Percentiles rank a stretch among this genome's conserved stretches.
Conservation (phyloP, 1,140 invertebrate genomes). For the Procambarus virginalis region DNA sequence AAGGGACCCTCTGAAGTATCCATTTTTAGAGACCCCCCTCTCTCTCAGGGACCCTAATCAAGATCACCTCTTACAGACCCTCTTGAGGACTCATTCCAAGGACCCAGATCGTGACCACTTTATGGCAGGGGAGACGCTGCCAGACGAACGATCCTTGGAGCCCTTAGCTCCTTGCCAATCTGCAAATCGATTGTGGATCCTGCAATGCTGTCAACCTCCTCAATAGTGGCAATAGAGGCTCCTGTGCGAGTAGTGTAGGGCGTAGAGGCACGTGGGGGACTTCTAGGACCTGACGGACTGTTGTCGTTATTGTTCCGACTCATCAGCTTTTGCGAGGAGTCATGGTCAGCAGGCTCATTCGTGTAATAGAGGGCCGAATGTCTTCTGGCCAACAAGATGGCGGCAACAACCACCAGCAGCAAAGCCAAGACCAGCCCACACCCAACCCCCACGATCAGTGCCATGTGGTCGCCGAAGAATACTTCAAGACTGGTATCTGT, state of each 20-base stretch:
- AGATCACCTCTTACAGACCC: no score
- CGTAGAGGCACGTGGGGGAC: slow-evolving; percentile 13
- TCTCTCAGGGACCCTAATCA: no score
- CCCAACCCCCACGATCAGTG: slow-evolving; percentile 64
- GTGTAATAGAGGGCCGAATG: slow-evolving; percentile 84
- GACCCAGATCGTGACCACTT: neutral
- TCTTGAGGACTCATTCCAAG: neutral
- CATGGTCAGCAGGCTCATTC: slow-evolving; percentile 79
- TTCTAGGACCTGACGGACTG: slow-evolving; percentile 38
- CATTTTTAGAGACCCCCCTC: no score
- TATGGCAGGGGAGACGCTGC: slow-evolving; percentile 52
- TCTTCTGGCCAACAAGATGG: slow-evolving; percentile 75
- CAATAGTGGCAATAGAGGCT: slow-evolving; percentile 47
- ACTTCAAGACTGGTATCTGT: slow-evolving; percentile 18
- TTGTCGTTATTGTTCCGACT: slow-evolving; percentile 70
- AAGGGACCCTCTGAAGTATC: no score
- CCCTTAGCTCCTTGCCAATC: slow-evolving; percentile 32
- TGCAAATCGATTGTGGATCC: slow-evolving; percentile 47
- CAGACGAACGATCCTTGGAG: slow-evolving; percentile 46
- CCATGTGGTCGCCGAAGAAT: slow-evolving; percentile 64
- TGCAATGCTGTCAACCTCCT: slow-evolving; percentile 56
- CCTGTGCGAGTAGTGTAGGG: neutral
- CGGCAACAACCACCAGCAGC: slow-evolving; percentile 72
- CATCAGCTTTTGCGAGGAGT: slow-evolving; percentile 66
- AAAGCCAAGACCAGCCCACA: slow-evolving; percentile 72